Percentiles rank a stretch among this genome's conserved stretches.
These are phyloP conservation scores for Xiphophorus birchmanni DNA, from an alignment of 2,797 vertebrate genomes.

Conservation along the genomic window DNA sequence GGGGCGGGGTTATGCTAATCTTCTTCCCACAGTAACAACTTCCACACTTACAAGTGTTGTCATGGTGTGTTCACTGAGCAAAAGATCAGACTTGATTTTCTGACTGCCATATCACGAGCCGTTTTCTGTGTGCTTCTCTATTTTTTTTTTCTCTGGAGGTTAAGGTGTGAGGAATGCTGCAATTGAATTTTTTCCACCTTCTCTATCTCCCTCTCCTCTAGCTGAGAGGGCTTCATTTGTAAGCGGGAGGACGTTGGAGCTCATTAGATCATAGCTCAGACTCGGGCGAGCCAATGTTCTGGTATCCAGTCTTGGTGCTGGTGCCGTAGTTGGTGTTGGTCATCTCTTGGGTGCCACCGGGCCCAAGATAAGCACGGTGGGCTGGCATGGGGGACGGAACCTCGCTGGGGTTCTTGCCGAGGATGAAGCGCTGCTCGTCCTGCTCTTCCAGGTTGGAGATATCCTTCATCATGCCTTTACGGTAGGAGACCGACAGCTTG, in stretches of 20 bases:
- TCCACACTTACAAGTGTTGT: neutral
- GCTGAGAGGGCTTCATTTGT: constrained; percentile 13
- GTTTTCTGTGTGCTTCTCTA: neutral
- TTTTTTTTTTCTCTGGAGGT: constrained; percentile 56
- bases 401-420: constrained; percentile 92
- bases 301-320: constrained; percentile 89
- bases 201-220: constrained; percentile 45
- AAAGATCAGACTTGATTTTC: neutral
- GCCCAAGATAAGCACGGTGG: constrained; percentile 92
- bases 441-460: constrained; percentile 96
- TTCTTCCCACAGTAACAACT: neutral
- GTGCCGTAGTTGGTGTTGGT: constrained; percentile 96
- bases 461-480: constrained; percentile 98
- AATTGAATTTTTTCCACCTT: constrained; percentile 55
- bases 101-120: neutral
- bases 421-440: constrained; percentile 97
- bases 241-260: constrained; percentile 25
- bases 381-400: constrained; percentile 94
- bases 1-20: neutral
- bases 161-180: constrained; percentile 71
- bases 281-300: constrained; percentile 84
- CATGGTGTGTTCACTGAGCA: neutral
- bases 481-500: constrained; percentile 95
- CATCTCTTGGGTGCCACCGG: constrained; percentile 90
- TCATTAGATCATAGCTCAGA: constrained; percentile 79